Base-by-base conservation (phyloP, 2,797 vertebrate genomes). In the Neosalanx taihuensis region DNA sequence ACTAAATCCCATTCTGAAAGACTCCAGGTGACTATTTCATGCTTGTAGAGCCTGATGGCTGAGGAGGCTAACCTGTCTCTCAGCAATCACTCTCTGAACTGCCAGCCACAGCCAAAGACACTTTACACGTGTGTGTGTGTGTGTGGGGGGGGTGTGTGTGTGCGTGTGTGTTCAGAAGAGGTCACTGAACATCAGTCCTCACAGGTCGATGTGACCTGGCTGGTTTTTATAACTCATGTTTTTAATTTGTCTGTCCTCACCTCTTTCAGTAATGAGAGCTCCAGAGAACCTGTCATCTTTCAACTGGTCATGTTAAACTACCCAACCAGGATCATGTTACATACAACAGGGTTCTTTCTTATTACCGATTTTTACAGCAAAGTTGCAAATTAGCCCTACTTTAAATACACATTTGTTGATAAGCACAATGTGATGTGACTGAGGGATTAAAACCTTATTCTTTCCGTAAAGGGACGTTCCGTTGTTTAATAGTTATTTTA, bases 201-300 rank as follows among this genome's bases (percentile, higher is more conserved):
- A 37, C 64, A 57, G 83, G 78, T 85, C 79, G 64, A 61, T 73
- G 76, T 72, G 0, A 30, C 4, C 76, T 80, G 82, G 79, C 72
- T 12, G 71, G 62, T 12, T 17, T 35, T 68, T 53, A 65, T 33
- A 64, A 33, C 67, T 18, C 46, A n/a, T 3, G 4, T 62, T 6
- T 53, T 67, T 18, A 30, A 61, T 71, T 58, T 30, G 75, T 72
- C 72, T 1, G 67, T 76, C 30, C 53, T 60, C 0, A 70, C 59
- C 72, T 67, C 75, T 72, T 46, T 70, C 4, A 70, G 78, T 67
- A 5, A 58, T 18, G 56, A 58, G n/a, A 26, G 3, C 1, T 1
- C 5, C 57, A 20, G 18, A 4, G n/a, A 59, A 12, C 15, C 18
- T 26, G 23, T 20, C n/a, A 20, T 20, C 56, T 46, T 10, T 12